Evolutionary conservation across 2,797 vertebrate species (phyloP).

Genomic region (Tinamus major): DNA sequence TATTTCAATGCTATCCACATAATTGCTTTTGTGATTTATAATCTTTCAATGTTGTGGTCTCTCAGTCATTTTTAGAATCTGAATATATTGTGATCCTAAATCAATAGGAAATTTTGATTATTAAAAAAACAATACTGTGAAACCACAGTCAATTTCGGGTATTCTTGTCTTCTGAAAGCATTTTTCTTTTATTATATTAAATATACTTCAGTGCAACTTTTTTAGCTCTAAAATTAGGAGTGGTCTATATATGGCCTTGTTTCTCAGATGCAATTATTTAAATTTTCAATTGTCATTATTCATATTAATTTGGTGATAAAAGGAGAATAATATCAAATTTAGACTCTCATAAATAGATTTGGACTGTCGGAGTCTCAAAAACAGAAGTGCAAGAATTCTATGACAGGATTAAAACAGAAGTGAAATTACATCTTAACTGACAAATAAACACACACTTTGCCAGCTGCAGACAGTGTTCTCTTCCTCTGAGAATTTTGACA

Average conservation of each 20-base stretch:
- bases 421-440: slow-evolving; percentile 23
- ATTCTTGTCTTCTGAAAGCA: not conserved
- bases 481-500: slow-evolving; percentile 44
- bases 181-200: not conserved
- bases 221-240: not conserved
- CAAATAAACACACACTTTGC: slow-evolving; percentile 2
- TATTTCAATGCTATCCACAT: not conserved
- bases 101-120: not conserved
- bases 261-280: not conserved
- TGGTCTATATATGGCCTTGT: not conserved
- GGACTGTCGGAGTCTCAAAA: not conserved
- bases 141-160: not conserved
- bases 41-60: not conserved
- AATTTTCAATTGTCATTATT: not conserved
- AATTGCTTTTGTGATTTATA: not conserved
- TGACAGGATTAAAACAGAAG: not conserved
- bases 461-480: not conserved
- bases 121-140: not conserved
- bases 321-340: not conserved
- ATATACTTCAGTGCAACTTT: not conserved
- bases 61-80: not conserved
- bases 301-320: not conserved
- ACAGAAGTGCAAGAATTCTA: not conserved
- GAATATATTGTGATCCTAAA: not conserved
- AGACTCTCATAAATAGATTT: not conserved